phyloP scores from a whole-genome alignment of 2,888 invertebrate species.

The Hemistola chrysoprasaria region DNA sequence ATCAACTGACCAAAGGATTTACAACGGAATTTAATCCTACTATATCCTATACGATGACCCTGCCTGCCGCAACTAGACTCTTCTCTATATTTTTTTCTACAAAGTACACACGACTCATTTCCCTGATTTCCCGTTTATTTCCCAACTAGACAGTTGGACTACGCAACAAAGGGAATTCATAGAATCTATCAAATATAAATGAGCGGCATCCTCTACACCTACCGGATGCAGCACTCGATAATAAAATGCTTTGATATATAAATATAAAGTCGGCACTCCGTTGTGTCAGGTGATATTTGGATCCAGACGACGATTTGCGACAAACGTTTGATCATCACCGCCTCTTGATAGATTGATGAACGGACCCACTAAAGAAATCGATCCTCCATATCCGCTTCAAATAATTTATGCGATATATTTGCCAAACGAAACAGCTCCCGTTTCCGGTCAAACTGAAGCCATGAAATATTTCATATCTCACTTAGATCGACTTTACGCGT shows the following conservation, averaged over 20 bases:
- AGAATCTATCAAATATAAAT: slow-evolving; percentile 2
- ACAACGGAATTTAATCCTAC: no score
- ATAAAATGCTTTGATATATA: slow-evolving; percentile 24
- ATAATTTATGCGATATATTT: slow-evolving; percentile 56
- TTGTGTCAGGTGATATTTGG: slow-evolving; percentile 39
- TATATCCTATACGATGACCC: no score
- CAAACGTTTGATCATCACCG: slow-evolving; percentile 63
- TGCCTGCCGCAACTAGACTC: not conserved
- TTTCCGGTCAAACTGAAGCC: slow-evolving; percentile 42
- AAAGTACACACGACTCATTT: no score
- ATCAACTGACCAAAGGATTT: no score
- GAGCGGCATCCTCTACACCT: slow-evolving; percentile 6
- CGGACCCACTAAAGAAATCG: slow-evolving; percentile 51
- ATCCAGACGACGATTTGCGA: slow-evolving; percentile 47
- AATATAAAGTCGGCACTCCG: slow-evolving; percentile 9
- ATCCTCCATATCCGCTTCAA: slow-evolving; percentile 55
- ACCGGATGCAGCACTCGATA: slow-evolving; percentile 12
- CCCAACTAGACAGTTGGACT: no score
- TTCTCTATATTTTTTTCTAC: no score
- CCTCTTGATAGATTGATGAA: slow-evolving; percentile 62
- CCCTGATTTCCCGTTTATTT: no score
- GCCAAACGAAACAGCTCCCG: slow-evolving; percentile 53
- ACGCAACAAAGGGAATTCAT: not conserved
- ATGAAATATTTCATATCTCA: slow-evolving; percentile 20
- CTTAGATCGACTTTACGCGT: not conserved